Evolutionary conservation across 2,888 invertebrate species (phyloP), one percentile per base, ranked within the genome.

Genomic region (Tachina fera): DNA sequence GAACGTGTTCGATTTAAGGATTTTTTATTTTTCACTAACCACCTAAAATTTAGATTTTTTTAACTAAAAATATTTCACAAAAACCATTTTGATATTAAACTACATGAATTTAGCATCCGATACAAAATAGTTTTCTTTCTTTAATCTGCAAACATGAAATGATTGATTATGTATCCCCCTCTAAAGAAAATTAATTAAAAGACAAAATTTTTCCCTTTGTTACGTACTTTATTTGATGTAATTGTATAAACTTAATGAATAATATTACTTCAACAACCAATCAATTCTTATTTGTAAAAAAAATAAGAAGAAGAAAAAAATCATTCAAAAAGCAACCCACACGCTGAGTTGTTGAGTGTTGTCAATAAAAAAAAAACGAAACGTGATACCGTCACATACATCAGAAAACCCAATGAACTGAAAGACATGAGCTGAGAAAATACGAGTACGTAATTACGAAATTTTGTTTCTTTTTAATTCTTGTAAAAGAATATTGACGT

Each of bases 311-410:
- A 31, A 31, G 6, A 31, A 31, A 3, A 31, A 49, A 67, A 49
- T 49, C 5, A n/a, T 68, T 51, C 5, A 31, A 53, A 68, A 51
- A 51, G n/a, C 16, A 67, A 51, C 16, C 19, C 53, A 51, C 68
- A 68, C 68, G 16, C 41, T 22, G 6, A 31, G 31, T 31, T 11
- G 22, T 22, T 10, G 3, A 45, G 22, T 43, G 19, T 22, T 45
- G 71, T 71, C 71, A 58, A 11, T n/a, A 71, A 58, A 31, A 31
- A 31, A 31, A 31, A n/a, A 31, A 43, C 19, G 45, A 53, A 43
- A 71, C n/a, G 10, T 56, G 71, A 71, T 45, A 45, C 45, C 14
- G n/a, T 22, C 22, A 45, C 4, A 14, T 47, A 65, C 16, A 11
- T 63, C 43, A 63, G 22, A 43, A 19, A 56, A 56, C 22, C 22